phyloP scores from a whole-genome alignment of 2,888 invertebrate species.

The Drosophila infuscata region DNA sequence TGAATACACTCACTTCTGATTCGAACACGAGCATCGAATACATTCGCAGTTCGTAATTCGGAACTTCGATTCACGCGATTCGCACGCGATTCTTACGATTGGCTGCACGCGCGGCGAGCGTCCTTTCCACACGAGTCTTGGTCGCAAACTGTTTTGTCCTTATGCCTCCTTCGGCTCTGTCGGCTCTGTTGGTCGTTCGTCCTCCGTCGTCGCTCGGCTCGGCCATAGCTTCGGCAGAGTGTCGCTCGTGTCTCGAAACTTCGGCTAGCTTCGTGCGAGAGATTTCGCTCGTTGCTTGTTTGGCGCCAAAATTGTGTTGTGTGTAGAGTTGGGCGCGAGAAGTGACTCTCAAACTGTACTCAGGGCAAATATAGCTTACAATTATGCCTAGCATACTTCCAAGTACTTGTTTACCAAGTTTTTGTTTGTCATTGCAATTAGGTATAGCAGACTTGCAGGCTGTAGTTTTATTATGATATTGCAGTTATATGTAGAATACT shows the following conservation, averaged over 20 bases:
- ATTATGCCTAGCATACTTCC: conserved; percentile 18
- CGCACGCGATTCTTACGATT: conserved; percentile 61
- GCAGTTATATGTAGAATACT: background rate
- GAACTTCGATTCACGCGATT: conserved; percentile 32
- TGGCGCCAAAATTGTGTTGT: conserved; percentile 80
- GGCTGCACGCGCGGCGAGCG: conserved; percentile 55
- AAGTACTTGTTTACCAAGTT: background rate
- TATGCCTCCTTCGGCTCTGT: conserved; percentile 36
- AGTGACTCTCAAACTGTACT: conserved; percentile 72
- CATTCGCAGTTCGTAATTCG: conserved; percentile 25
- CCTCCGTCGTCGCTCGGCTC: conserved; percentile 54
- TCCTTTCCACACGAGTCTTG: conserved; percentile 82
- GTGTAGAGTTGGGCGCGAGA: conserved; percentile 56
- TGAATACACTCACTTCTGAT: conserved; percentile 40
- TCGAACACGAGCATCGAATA: conserved; percentile 27
- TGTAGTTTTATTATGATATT: background rate
- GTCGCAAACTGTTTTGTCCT: conserved; percentile 82
- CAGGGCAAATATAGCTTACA: conserved; percentile 8
- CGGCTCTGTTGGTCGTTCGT: conserved; percentile 27
- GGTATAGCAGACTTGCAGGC: background rate
- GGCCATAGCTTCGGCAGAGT: conserved; percentile 36
- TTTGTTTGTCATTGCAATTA: background rate
- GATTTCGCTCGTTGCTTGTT: conserved; percentile 42
- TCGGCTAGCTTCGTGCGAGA: conserved; percentile 46
- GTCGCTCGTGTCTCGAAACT: conserved; percentile 34